Conservation (phyloP, 2,797 vertebrate species). For the Poliocrania exsul region DNA sequence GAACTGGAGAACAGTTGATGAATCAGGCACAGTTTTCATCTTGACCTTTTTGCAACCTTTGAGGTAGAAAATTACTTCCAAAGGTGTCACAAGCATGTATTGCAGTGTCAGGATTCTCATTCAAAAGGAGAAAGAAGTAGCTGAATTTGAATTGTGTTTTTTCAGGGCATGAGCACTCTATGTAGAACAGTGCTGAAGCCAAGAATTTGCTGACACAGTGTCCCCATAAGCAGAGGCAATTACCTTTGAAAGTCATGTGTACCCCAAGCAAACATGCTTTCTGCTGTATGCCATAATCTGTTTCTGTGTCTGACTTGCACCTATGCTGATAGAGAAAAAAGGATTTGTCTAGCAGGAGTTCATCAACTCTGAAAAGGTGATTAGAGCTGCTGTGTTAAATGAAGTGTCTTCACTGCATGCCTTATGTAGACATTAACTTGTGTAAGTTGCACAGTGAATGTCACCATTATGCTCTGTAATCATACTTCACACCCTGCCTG, state of each 20-base stretch:
- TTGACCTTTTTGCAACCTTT: neutral
- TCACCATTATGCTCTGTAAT: neutral
- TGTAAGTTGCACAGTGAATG: neutral
- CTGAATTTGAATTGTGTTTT: neutral
- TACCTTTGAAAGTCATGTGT: neutral
- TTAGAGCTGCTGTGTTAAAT: neutral
- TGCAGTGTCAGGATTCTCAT: neutral
- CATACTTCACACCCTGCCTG: neutral
- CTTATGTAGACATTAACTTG: neutral
- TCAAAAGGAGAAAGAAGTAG: neutral
- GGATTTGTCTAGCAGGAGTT: neutral
- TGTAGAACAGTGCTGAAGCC: neutral
- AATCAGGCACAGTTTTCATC: neutral
- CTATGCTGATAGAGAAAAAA: neutral
- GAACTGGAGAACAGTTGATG: neutral
- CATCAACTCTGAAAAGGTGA: neutral
- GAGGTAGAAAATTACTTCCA: neutral
- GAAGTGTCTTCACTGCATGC: neutral
- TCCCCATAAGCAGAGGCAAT: neutral
- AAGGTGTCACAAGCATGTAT: neutral
- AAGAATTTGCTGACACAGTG: neutral
- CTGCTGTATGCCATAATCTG: neutral
- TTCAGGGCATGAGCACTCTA: neutral
- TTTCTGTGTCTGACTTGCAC: neutral
- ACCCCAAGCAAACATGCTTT: neutral